Evolutionary conservation across 1,140 invertebrate species (phyloP).

Genomic region (Pseudachorutes palmiensis): DNA sequence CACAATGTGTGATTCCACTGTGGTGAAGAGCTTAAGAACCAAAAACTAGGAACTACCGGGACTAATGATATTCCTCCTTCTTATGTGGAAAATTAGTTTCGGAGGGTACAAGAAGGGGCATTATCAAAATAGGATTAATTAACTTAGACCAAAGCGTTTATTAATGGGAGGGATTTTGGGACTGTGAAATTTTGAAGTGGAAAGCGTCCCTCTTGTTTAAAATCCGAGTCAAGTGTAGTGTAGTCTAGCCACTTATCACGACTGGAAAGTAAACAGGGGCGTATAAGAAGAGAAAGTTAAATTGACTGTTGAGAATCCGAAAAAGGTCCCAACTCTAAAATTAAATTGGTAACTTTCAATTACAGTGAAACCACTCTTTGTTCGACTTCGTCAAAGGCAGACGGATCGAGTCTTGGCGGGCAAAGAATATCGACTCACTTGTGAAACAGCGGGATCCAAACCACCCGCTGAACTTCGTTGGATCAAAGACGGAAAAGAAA

Average conservation of each 20-base stretch:
- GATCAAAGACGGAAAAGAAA: conserved; percentile 64
- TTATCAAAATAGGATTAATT: not conserved
- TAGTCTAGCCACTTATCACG: not conserved
- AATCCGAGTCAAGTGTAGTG: not conserved
- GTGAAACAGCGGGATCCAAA: conserved; percentile 70
- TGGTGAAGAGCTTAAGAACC: not conserved
- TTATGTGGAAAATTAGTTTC: not conserved
- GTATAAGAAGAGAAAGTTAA: not conserved
- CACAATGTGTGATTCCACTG: conserved; percentile 25
- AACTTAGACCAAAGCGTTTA: not conserved
- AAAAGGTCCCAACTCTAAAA: not conserved
- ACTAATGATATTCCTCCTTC: not conserved
- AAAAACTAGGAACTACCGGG: not conserved
- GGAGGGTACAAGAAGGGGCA: not conserved
- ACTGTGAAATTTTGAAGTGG: not conserved
- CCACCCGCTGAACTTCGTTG: conserved; percentile 78
- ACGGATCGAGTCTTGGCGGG: conserved; percentile 57
- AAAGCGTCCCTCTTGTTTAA: not conserved
- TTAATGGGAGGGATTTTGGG: not conserved
- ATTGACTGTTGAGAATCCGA: not conserved
- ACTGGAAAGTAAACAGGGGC: not conserved
- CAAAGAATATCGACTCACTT: conserved; percentile 65
- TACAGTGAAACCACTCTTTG: conserved; percentile 69
- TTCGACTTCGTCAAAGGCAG: conserved; percentile 58
- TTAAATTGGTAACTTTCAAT: conserved; percentile 36